phyloP scores from a whole-genome alignment of 1,140 invertebrate species.

The Grapholita molesta region DNA sequence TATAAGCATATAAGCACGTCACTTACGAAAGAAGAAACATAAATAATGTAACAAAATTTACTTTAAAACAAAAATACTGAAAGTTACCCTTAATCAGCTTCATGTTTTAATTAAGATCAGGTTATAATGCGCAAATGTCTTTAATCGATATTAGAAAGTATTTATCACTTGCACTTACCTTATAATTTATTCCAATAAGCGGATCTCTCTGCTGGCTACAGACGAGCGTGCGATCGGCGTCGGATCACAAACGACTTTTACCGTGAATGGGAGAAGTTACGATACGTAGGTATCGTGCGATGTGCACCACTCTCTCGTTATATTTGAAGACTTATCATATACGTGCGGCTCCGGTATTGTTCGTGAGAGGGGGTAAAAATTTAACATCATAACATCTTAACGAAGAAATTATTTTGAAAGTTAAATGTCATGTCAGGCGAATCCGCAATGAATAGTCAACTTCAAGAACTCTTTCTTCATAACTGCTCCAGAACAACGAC shows the following conservation, averaged over 20 bases:
- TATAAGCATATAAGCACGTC: too few species aligned
- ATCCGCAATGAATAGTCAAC: background rate
- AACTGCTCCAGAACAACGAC: background rate
- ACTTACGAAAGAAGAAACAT: too few species aligned
- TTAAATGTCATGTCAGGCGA: constrained; percentile 5
- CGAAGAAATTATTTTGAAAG: constrained; percentile 10
- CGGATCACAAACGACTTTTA: constrained; percentile 11
- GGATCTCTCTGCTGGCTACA: background rate
- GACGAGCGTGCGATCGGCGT: background rate
- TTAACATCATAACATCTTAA: background rate
- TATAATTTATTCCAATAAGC: constrained; percentile 13
- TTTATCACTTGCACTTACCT: constrained; percentile 1
- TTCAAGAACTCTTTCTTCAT: background rate
- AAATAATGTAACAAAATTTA: too few species aligned
- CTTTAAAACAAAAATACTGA: too few species aligned
- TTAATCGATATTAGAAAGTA: constrained; percentile 15
- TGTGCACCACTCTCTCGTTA: constrained; percentile 7
- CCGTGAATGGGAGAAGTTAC: constrained; percentile 4
- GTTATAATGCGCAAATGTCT: too few species aligned
- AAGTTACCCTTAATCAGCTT: too few species aligned
- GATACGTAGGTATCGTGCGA: background rate
- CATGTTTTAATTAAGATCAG: too few species aligned
- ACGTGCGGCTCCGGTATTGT: background rate
- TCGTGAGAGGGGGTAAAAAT: constrained; percentile 2
- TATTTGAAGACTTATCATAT: constrained; percentile 13